A percentile compares a stretch with the other conserved stretches of the same genome.
phyloP scores from a whole-genome alignment of 2,888 invertebrate genomes.

The Andrena flavipes region DNA sequence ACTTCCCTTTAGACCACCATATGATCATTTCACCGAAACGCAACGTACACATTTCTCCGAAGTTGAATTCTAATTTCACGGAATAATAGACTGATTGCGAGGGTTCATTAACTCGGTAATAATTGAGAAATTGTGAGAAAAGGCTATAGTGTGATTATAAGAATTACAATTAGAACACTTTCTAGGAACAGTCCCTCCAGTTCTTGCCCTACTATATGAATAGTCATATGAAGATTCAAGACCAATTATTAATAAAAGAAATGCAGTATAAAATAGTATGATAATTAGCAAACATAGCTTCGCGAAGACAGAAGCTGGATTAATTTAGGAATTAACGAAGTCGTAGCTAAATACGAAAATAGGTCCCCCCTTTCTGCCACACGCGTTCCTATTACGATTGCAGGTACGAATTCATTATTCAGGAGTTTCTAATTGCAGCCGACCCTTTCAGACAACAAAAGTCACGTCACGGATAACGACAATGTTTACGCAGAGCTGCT shows the following conservation, averaged over 20 bases:
- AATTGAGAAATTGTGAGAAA: not conserved
- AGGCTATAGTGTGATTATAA: no score
- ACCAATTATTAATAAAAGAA: not conserved
- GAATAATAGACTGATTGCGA: not conserved
- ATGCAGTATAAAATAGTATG: not conserved
- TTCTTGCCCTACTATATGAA: no score
- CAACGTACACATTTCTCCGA: not conserved
- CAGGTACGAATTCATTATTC: constrained; percentile 64
- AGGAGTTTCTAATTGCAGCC: constrained; percentile 62
- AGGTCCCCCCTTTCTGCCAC: not conserved
- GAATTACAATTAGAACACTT: no score
- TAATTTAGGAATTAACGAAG: not conserved
- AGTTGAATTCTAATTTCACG: not conserved
- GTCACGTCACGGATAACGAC: constrained; percentile 63
- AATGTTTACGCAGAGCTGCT: constrained; percentile 49
- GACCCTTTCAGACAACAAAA: constrained; percentile 65
- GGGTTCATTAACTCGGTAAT: not conserved
- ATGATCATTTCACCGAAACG: not conserved
- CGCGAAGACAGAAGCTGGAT: not conserved
- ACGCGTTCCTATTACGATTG: constrained; percentile 27
- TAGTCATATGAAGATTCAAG: not conserved
- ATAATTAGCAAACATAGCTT: not conserved
- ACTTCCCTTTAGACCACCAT: constrained; percentile 35
- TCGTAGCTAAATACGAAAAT: not conserved
- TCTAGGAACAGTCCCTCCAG: no score